phyloP scores from a whole-genome alignment of 2,797 vertebrate species.

The Ficedula albicollis region DNA sequence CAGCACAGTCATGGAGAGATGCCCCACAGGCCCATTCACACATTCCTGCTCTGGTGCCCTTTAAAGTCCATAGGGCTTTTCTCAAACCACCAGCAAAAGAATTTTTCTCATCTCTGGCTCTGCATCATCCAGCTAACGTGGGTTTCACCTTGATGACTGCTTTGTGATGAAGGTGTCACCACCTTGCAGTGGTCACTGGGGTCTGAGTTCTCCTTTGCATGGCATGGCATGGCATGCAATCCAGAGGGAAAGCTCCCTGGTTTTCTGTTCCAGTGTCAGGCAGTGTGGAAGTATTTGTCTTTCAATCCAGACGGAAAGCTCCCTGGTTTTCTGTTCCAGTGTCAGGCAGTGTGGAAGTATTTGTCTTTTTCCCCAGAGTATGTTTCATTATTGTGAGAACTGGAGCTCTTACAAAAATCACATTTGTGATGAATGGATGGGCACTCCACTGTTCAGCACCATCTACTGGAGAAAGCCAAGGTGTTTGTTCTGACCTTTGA shows the following conservation, averaged over 20 bases:
- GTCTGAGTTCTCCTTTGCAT: background rate
- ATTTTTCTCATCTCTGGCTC: background rate
- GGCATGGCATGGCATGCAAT: too few relatives aligned
- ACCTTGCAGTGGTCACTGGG: background rate
- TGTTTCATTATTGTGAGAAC: background rate
- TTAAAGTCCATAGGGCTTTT: background rate
- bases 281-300: too few relatives aligned
- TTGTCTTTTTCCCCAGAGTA: background rate
- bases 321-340: background rate
- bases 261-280: background rate
- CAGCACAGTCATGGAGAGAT: background rate
- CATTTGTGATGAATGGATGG: background rate
- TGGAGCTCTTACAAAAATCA: background rate
- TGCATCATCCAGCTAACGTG: rapidly evolving
- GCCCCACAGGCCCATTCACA: background rate
- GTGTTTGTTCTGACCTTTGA: background rate
- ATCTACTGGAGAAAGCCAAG: background rate
- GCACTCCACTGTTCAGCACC: background rate
- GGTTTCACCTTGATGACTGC: background rate
- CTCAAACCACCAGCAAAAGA: background rate
- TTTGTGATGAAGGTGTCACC: background rate
- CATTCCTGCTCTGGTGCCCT: background rate
- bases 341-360: background rate
- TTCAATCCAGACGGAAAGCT: background rate
- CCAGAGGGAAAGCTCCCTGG: background rate